Conservation (phyloP, 2,797 vertebrate genomes). For the Fistularia commersonii region DNA sequence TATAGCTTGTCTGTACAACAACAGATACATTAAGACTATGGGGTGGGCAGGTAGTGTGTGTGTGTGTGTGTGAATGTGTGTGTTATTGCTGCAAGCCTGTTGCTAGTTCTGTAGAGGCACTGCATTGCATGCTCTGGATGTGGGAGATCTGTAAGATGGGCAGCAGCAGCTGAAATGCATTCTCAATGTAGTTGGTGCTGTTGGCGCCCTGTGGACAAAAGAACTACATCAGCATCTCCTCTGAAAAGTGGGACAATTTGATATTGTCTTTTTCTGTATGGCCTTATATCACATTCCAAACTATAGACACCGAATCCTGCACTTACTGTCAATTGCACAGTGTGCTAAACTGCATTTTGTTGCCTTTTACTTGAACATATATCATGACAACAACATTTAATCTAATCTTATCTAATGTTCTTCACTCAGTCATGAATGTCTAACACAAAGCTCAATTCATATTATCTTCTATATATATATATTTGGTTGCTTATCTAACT, state of each 20-base stretch:
- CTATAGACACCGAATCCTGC: too few relatives aligned
- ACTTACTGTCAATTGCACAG: too few relatives aligned
- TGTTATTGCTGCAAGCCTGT: constrained; percentile 47
- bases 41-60: constrained; percentile 21
- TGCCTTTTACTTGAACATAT: too few relatives aligned
- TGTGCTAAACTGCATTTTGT: too few relatives aligned
- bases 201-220: constrained; percentile 83
- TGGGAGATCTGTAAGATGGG: constrained; percentile 91
- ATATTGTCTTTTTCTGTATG: too few relatives aligned
- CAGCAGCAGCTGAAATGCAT: constrained; percentile 92
- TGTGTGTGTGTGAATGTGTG: constrained; percentile 8
- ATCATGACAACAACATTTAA: too few relatives aligned
- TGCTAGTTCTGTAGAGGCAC: constrained; percentile 39
- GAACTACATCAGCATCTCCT: not conserved
- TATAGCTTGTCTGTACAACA: constrained; percentile 56
- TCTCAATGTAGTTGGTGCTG: constrained; percentile 89
- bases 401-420: too few relatives aligned
- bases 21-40: constrained; percentile 49
- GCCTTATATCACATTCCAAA: too few relatives aligned
- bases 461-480: too few relatives aligned
- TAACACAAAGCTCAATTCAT: too few relatives aligned
- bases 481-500: too few relatives aligned
- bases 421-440: too few relatives aligned
- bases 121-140: constrained; percentile 74
- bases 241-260: not conserved